These are phyloP conservation scores for Caerostris extrusa DNA, from an alignment of 1,140 invertebrate species.

Conservation along the genomic window DNA sequence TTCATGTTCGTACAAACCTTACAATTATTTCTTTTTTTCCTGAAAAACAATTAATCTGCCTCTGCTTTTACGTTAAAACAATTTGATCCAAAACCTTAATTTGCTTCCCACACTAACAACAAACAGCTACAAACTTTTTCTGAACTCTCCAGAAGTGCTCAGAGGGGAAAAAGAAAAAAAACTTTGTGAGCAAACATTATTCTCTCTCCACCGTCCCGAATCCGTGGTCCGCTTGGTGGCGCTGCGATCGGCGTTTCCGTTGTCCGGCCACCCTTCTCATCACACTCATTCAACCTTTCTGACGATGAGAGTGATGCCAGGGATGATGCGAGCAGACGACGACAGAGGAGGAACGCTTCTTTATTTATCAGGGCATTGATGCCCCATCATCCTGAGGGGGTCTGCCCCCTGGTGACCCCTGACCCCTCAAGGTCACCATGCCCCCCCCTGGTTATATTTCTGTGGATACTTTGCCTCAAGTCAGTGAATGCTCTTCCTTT, in stretches of 20 bases:
- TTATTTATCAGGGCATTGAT: constrained; percentile 15
- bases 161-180: background rate
- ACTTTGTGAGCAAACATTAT: background rate
- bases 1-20: too few species aligned
- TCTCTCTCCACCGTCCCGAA: background rate
- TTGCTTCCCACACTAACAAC: background rate
- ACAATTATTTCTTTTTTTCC: too few species aligned
- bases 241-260: constrained; percentile 5
- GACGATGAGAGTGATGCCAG: constrained; percentile 14
- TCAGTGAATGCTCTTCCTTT: constrained; percentile 43
- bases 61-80: too few species aligned
- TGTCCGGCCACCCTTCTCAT: constrained; percentile 1
- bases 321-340: background rate
- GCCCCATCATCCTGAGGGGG: constrained; percentile 4
- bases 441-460: constrained; percentile 30
- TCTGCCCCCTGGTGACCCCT: background rate
- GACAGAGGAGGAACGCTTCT: constrained; percentile 24
- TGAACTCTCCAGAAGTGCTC: background rate
- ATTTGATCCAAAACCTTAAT: background rate
- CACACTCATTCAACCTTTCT: constrained; percentile 22
- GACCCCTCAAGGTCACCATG: constrained; percentile 39
- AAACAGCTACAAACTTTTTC: background rate
- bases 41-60: too few species aligned
- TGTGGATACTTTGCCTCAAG: constrained; percentile 46
- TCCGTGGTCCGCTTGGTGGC: constrained; percentile 2